Percentiles rank a stretch among this genome's conserved stretches.
phyloP scores from a whole-genome alignment of 2,113 vertebrate species.

The Myodes glareolus region DNA sequence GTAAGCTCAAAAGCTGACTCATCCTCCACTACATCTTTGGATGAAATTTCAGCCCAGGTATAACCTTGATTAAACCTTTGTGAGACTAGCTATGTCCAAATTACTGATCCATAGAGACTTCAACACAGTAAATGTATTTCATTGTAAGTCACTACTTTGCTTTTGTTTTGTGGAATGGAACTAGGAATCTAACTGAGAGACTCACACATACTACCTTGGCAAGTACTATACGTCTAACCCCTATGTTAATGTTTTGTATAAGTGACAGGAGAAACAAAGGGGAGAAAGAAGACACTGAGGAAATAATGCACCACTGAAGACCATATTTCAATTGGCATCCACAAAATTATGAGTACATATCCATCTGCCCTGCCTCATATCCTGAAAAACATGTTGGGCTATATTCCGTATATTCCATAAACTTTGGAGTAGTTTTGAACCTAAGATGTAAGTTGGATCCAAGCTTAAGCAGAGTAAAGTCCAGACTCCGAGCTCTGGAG shows the following conservation, averaged over 20 bases:
- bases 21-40: neutral
- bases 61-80: neutral
- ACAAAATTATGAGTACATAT: constrained; percentile 1
- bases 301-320: neutral
- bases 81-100: neutral
- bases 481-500: neutral
- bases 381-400: neutral
- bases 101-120: neutral
- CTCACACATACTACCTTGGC: neutral
- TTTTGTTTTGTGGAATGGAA: neutral
- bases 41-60: neutral
- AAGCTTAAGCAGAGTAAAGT: neutral
- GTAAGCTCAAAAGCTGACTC: neutral
- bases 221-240: neutral
- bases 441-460: neutral
- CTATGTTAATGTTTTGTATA: neutral
- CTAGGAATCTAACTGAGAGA: neutral
- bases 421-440: neutral
- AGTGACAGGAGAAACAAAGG: neutral
- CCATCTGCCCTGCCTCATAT: neutral
- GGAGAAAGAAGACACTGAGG: neutral
- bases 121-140: neutral
- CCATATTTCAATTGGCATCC: neutral
- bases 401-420: neutral
- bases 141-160: neutral